phyloP scores from a whole-genome alignment of 2,797 vertebrate genomes.

The Malurus splendens region DNA sequence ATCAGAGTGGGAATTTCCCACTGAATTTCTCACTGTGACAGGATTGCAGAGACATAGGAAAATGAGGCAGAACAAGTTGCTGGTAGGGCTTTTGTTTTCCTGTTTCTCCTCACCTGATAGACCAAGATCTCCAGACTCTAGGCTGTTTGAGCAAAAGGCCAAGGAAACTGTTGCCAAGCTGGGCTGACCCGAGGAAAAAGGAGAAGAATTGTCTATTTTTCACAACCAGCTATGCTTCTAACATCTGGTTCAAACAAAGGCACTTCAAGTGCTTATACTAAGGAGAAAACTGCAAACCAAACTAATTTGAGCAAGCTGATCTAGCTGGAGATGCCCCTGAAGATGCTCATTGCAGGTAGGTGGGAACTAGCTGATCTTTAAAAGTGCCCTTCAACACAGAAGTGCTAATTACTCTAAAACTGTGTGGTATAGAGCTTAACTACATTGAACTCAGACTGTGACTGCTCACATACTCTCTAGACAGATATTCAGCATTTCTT shows the following conservation, averaged over 20 bases:
- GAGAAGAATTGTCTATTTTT: neutral
- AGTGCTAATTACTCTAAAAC: neutral
- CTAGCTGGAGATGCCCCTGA: neutral
- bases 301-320: neutral
- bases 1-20: neutral
- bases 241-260: neutral
- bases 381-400: neutral
- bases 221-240: neutral
- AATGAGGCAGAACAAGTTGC: neutral
- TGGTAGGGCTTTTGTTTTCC: neutral
- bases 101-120: neutral
- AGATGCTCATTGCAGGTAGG: neutral
- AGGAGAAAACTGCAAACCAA: neutral
- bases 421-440: neutral
- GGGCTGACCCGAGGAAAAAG: neutral
- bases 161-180: neutral
- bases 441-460: neutral
- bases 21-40: neutral
- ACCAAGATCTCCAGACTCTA: neutral
- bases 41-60: neutral
- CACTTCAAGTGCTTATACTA: neutral
- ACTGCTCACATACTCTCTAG: neutral
- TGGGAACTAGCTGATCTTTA: neutral
- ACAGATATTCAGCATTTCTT: neutral
- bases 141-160: neutral